Percentiles rank a stretch among this genome's conserved stretches.
Conservation (phyloP, 2,113 vertebrate genomes). For the Hirundichthys speculiger region DNA sequence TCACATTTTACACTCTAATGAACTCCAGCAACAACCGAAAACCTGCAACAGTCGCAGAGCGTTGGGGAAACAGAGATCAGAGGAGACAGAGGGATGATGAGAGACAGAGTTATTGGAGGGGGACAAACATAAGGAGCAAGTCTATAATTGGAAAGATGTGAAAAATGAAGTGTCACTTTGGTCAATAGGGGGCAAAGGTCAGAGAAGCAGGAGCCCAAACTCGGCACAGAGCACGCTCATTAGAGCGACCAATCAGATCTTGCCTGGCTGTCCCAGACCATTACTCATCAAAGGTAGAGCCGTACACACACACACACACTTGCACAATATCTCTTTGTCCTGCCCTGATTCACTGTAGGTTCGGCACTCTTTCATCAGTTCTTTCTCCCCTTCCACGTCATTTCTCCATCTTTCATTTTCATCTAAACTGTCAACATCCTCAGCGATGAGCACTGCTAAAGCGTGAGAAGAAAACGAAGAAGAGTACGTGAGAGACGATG, state of each 20-base stretch:
- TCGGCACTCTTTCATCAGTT: slow-evolving; percentile 12
- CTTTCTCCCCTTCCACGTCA: slow-evolving; percentile 10
- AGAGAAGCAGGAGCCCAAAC: slow-evolving; percentile 89
- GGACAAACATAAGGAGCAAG: slow-evolving; percentile 78
- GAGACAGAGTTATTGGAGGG: slow-evolving; percentile 25
- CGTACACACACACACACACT: slow-evolving; percentile 11
- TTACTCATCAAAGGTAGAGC: slow-evolving; percentile 84
- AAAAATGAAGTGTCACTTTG: slow-evolving; percentile 98
- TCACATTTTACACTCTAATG: slow-evolving; percentile 49
- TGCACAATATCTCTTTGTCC: slow-evolving; percentile 50
- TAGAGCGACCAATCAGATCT: slow-evolving; percentile 91
- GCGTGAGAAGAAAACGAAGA: background rate
- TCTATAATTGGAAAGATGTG: slow-evolving; percentile 96
- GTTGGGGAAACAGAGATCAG: slow-evolving; percentile 9
- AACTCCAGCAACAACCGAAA: slow-evolving; percentile 60
- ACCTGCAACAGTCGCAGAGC: slow-evolving; percentile 22
- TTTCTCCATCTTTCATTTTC: slow-evolving; percentile 28
- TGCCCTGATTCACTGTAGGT: slow-evolving; percentile 22
- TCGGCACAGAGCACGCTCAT: slow-evolving; percentile 90
- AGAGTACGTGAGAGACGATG: background rate
- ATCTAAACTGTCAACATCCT: slow-evolving; percentile 36
- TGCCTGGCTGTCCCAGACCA: slow-evolving; percentile 87
- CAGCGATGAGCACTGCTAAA: background rate
- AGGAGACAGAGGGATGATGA: slow-evolving; percentile 20
- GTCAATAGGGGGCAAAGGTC: slow-evolving; percentile 98